These are phyloP conservation scores for Leucopsar rothschildi DNA, from an alignment of 2,113 vertebrate species.

Conservation along the genomic window DNA sequence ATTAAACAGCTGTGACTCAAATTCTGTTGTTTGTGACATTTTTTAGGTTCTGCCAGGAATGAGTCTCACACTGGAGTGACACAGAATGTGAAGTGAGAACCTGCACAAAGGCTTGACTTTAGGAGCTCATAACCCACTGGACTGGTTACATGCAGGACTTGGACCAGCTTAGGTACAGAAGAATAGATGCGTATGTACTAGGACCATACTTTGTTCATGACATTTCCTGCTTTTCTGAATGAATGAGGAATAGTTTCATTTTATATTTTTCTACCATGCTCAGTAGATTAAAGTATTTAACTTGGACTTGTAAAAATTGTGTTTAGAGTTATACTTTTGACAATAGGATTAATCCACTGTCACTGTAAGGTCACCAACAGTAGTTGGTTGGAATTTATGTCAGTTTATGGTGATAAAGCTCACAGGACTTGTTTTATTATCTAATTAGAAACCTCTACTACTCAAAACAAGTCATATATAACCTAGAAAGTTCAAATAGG, in stretches of 20 bases:
- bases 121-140: neutral
- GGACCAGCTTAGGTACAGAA: neutral
- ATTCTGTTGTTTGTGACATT: neutral
- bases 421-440: conserved; percentile 54
- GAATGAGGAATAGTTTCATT: neutral
- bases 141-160: neutral
- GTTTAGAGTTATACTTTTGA: conserved; percentile 28
- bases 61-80: neutral
- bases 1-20: conserved; percentile 49
- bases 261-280: neutral
- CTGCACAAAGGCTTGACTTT: neutral
- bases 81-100: neutral
- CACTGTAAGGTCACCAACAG: conserved; percentile 9
- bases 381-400: conserved; percentile 27
- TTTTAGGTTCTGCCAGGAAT: neutral
- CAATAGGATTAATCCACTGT: conserved; percentile 22
- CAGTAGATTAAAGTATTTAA: neutral
- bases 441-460: conserved; percentile 53
- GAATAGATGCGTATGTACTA: neutral
- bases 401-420: conserved; percentile 35
- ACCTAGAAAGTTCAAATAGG: conserved; percentile 46
- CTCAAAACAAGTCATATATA: conserved; percentile 28
- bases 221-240: neutral
- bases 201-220: neutral
- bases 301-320: neutral